A percentile compares a stretch with the other conserved stretches of the same genome.
Evolutionary conservation across 2,113 vertebrate species (phyloP).

Genomic region (Suncus etruscus): DNA sequence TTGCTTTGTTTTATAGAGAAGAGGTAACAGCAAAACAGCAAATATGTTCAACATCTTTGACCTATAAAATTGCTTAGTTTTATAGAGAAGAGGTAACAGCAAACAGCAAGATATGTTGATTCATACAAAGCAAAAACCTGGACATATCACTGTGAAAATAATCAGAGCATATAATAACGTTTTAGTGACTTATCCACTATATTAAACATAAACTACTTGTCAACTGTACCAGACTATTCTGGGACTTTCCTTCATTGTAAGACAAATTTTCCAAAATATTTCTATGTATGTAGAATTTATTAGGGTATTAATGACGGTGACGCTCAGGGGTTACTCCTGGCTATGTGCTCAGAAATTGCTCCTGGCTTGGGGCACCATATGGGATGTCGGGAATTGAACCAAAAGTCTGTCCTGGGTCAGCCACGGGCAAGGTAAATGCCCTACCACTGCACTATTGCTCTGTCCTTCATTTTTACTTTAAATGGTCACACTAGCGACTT

Average conservation of each 20-base stretch:
- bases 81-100: not conserved
- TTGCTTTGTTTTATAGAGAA: not conserved
- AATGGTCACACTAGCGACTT: not conserved
- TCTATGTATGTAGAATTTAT: not conserved
- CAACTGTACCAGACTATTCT: not conserved
- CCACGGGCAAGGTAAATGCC: too few species aligned
- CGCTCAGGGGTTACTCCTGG: too few species aligned
- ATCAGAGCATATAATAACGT: not conserved
- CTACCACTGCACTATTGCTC: too few species aligned
- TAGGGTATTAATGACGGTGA: not conserved
- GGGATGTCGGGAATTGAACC: too few species aligned
- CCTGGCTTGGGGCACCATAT: too few species aligned
- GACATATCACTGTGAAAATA: not conserved
- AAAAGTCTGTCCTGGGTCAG: too few species aligned
- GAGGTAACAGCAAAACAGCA: not conserved
- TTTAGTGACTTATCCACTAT: not conserved
- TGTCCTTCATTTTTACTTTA: not conserved
- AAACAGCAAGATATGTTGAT: not conserved
- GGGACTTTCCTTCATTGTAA: not conserved
- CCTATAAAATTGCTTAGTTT: too few species aligned
- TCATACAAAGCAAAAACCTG: not conserved
- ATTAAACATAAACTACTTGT: not conserved
- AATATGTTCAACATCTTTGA: not conserved
- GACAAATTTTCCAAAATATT: not conserved
- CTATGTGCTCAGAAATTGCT: too few species aligned